Conservation (phyloP, 2,888 invertebrate genomes). For the Tuberolachnus salignus region DNA sequence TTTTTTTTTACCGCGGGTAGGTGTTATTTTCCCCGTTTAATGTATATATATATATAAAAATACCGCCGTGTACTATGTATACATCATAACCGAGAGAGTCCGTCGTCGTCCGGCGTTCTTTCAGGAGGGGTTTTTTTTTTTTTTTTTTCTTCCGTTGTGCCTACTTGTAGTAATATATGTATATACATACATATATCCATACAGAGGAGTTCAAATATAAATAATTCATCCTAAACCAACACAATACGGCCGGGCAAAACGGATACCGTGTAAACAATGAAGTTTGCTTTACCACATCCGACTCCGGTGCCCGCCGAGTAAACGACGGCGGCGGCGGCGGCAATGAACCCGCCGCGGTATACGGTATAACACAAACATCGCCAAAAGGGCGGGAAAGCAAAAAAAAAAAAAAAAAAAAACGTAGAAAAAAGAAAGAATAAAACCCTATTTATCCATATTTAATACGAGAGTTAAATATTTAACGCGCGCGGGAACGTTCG, state of each 20-base stretch:
- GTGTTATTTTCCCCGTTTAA: conserved; percentile 39
- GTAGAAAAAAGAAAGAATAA: background rate
- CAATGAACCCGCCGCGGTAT: conserved; percentile 9
- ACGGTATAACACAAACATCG: conserved; percentile 37
- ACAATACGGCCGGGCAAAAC: conserved; percentile 39
- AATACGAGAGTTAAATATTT: conserved; percentile 48
- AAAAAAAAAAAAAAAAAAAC: background rate
- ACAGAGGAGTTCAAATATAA: conserved; percentile 43
- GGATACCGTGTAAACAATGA: conserved; percentile 55
- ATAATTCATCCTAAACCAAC: conserved; percentile 56
- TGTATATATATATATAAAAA: conserved; percentile 27
- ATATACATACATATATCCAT: background rate
- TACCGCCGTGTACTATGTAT: conserved; percentile 16
- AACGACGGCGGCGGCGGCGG: background rate
- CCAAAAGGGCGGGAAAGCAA: background rate
- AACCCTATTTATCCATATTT: conserved; percentile 30
- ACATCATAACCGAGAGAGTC: conserved; percentile 31
- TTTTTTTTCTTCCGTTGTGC: background rate
- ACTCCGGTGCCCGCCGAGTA: conserved; percentile 38
- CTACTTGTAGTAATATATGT: background rate
- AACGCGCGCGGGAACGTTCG: conserved; percentile 17
- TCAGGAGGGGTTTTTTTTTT: background rate
- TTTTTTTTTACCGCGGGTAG: conserved; percentile 24
- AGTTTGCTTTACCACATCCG: conserved; percentile 54
- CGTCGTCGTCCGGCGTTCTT: conserved; percentile 25